Conservation (phyloP, 2,113 vertebrate genomes). For the Tricholaema leucomelas region DNA sequence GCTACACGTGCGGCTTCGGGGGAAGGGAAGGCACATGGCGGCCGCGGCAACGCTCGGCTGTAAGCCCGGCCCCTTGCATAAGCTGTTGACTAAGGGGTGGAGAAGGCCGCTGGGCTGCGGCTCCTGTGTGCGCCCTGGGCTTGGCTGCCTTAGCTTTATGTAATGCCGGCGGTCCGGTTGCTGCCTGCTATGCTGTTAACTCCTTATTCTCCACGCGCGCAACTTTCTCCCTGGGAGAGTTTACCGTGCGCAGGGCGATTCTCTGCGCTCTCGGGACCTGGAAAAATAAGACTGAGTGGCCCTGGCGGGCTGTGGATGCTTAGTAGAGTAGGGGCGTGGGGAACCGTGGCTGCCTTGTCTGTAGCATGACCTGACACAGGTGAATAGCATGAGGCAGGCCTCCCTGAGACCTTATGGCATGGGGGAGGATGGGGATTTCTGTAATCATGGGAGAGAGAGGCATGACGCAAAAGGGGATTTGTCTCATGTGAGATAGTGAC, state of each 20-base stretch:
- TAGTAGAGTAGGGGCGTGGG: background rate
- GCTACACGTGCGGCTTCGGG: constrained; percentile 55
- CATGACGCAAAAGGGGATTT: background rate
- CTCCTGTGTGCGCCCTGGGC: background rate
- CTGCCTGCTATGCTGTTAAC: constrained; percentile 21
- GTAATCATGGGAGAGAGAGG: background rate
- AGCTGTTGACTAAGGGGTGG: constrained; percentile 44
- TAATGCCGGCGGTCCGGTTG: background rate
- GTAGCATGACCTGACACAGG: background rate
- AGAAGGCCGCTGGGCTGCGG: background rate
- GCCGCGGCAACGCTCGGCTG: background rate
- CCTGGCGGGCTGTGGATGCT: background rate
- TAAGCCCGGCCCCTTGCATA: constrained; percentile 65
- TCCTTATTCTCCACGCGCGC: background rate
- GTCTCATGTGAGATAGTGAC: background rate
- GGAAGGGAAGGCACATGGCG: constrained; percentile 16
- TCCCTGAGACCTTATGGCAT: rapidly evolving
- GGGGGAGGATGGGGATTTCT: background rate
- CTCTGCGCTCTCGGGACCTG: background rate
- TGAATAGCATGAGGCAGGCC: background rate
- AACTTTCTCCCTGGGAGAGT: background rate
- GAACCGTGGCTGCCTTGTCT: background rate
- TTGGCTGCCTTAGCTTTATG: constrained; percentile 23
- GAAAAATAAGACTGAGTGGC: background rate
- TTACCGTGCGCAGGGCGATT: background rate